Base-by-base conservation (phyloP, 2,888 invertebrate species). In the Adelognathus sp. region DNA sequence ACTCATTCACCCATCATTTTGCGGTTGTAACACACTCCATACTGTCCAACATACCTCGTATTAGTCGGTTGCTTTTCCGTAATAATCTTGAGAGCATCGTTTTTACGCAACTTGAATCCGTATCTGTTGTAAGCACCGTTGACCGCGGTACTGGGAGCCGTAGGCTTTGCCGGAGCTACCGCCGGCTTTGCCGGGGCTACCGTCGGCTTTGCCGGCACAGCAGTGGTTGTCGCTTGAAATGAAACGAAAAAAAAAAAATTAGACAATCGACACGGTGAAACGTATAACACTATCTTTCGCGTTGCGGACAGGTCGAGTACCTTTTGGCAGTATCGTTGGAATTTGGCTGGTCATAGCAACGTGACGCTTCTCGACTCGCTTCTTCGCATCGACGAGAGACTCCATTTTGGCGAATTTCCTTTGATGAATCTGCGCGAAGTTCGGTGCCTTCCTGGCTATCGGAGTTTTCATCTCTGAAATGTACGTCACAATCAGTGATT, bases 351-450 rank as follows among this genome's bases (percentile, higher is more conserved):
- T 83, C 29, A 87, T 72, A n/a, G 82, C 77, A 44, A 81, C 41
- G 39, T 90, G 88, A 11, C 88, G 84, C 2, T 83, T 64, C 63
- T 80, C 80, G 27, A 90, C 74, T 58, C 91, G 81, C 78, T 84
- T 86, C 56, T 86, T 88, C 2, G 86, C 87, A 85, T 96, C 95
- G 46, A 93, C 90, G 14, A 96, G 87, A 11, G 95, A 95, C 91
- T 96, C 95, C 94, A 96, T 95, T 90, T 93, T 93, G 29, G 92
- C 92, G 85, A 95, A 95, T 66, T 93, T 92, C 84, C 93, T 93
- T 88, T 94, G 92, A 86, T 96, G 96, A 64, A 96, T 92, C 3
- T 94, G 93, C 0, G 94, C 93, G 88, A 96, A 96, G 91, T 96
- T 94, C 0, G 96, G 96, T 87, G 95, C 89, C 90, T 94, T 94